These are phyloP conservation scores for Drosophila ustulata DNA, from an alignment of 2,888 invertebrate species.

Conservation along the genomic window DNA sequence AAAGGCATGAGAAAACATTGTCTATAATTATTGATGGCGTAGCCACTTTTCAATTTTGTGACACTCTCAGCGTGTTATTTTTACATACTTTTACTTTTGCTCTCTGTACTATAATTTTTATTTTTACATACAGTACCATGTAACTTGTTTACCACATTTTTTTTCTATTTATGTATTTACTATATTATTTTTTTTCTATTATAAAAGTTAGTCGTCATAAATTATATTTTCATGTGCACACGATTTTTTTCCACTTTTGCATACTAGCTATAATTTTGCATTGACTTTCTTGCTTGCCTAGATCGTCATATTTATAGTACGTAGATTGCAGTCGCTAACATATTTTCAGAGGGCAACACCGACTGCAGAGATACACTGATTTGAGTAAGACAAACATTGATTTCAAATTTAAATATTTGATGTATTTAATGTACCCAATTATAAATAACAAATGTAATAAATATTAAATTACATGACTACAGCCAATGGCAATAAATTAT, in stretches of 20 bases:
- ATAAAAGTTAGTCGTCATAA: neutral
- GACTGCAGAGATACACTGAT: neutral
- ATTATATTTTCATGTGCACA: neutral
- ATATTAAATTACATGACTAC: constrained; percentile 34
- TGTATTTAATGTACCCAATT: neutral
- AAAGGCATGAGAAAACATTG: neutral
- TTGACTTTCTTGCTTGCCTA: neutral
- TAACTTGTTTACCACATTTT: neutral
- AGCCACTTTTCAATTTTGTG: no score
- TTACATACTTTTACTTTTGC: neutral
- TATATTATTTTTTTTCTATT: neutral
- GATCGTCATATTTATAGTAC: neutral
- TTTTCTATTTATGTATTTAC: neutral
- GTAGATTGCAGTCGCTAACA: neutral
- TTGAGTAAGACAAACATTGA: neutral
- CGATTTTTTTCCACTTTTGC: no score
- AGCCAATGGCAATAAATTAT: constrained; percentile 59
- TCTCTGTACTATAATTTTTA: neutral
- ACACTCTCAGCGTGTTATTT: no score
- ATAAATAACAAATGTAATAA: constrained; percentile 32
- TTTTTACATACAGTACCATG: neutral
- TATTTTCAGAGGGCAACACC: neutral
- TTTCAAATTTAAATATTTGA: neutral
- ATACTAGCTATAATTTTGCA: neutral
- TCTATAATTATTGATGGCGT: neutral